Percentiles rank a stretch among this genome's conserved stretches.
Evolutionary conservation across 2,797 vertebrate species (phyloP).

Genomic region (Sebastolobus alascanus): DNA sequence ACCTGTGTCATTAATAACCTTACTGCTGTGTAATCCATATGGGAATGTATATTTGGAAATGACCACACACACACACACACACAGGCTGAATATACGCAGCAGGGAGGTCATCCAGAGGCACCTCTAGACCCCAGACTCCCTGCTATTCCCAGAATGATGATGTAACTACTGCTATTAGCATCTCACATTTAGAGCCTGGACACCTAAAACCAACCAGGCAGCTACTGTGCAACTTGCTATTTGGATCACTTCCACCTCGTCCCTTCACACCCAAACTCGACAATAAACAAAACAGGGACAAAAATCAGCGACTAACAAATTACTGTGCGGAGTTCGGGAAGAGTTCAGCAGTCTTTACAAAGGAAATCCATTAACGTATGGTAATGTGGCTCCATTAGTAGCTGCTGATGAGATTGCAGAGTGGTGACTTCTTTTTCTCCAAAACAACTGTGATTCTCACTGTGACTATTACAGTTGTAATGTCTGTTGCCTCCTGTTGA

Average conservation of each 20-base stretch:
- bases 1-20: conserved; percentile 74
- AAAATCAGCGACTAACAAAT: conserved; percentile 30
- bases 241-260: conserved; percentile 58
- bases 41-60: conserved; percentile 79
- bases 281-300: conserved; percentile 48
- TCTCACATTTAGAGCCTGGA: conserved; percentile 76
- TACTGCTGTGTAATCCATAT: conserved; percentile 68
- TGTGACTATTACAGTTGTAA: not conserved
- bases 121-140: conserved; percentile 79
- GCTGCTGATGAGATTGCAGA: conserved; percentile 2
- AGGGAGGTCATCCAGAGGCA: conserved; percentile 75
- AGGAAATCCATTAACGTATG: conserved; percentile 25
- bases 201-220: conserved; percentile 76
- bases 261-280: conserved; percentile 36
- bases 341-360: conserved; percentile 14
- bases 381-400: conserved; percentile 7
- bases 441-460: conserved; percentile 13
- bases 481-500: not conserved
- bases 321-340: not conserved
- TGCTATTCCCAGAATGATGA: conserved; percentile 84
- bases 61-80: conserved; percentile 71
- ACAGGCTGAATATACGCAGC: conserved; percentile 73
- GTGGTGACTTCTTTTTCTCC: conserved; percentile 5
- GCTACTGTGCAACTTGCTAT: conserved; percentile 78
- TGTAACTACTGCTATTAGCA: conserved; percentile 82